These are phyloP conservation scores for Bryconaethiops microstoma DNA, from an alignment of 2,797 vertebrate genomes.

Conservation along the genomic window DNA sequence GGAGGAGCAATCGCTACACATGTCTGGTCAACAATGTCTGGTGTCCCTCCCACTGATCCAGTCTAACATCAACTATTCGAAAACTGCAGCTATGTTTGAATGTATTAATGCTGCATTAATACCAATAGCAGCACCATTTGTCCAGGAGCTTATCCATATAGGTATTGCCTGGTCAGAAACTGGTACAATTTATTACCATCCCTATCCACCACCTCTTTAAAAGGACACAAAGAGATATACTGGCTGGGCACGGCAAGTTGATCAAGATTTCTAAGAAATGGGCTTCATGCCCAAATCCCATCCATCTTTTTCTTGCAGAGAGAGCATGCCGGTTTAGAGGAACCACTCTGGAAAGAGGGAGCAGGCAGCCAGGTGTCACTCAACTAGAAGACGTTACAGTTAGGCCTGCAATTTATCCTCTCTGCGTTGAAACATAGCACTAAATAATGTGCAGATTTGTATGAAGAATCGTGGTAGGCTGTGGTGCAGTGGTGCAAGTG, in stretches of 20 bases:
- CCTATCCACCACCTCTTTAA: slow-evolving; percentile 44
- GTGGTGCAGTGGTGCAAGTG: neutral
- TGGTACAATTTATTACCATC: too few relatives aligned
- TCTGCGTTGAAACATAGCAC: slow-evolving; percentile 59
- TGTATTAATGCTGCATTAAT: too few relatives aligned
- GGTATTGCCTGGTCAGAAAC: too few relatives aligned
- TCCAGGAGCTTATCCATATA: too few relatives aligned
- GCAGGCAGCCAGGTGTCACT: slow-evolving; percentile 7
- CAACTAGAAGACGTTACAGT: slow-evolving; percentile 56
- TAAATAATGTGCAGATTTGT: slow-evolving; percentile 60
- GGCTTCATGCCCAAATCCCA: slow-evolving; percentile 32
- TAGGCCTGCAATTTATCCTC: slow-evolving; percentile 63
- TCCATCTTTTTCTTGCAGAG: slow-evolving; percentile 31
- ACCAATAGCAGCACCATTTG: too few relatives aligned
- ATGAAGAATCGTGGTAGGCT: slow-evolving; percentile 33
- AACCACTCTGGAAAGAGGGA: neutral
- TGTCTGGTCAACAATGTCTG: too few relatives aligned
- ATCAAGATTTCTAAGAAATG: slow-evolving; percentile 38
- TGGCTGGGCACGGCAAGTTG: slow-evolving; percentile 27
- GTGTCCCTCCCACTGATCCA: too few relatives aligned
- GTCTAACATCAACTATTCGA: too few relatives aligned
- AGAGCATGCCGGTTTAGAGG: slow-evolving; percentile 20
- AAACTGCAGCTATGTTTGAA: too few relatives aligned
- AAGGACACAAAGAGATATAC: slow-evolving; percentile 33
- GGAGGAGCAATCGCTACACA: too few relatives aligned